Conservation (phyloP, 2,113 vertebrate genomes). For the Tragelaphus imberbis region DNA sequence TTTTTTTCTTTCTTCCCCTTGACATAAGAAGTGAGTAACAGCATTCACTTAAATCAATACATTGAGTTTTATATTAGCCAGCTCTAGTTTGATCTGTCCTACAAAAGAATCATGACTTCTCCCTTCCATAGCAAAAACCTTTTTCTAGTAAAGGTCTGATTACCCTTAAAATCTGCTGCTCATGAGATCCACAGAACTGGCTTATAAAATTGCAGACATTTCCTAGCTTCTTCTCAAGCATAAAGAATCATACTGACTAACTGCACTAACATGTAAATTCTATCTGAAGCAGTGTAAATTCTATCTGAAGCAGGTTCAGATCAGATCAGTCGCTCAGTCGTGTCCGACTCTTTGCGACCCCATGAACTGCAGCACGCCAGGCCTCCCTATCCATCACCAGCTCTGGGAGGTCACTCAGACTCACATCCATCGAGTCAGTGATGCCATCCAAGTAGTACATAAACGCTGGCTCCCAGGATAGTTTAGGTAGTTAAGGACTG, state of each 20-base stretch:
- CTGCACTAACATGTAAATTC: neutral
- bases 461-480: neutral
- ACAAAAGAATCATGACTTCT: neutral
- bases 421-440: no score
- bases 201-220: neutral
- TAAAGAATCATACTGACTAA: neutral
- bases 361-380: no score
- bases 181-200: neutral
- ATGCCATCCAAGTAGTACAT: no score
- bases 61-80: neutral
- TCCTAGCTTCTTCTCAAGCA: neutral
- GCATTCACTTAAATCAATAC: neutral
- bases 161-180: neutral
- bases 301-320: no score
- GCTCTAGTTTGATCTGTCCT: neutral
- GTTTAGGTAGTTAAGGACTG: neutral
- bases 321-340: no score
- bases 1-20: neutral
- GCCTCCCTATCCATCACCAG: no score
- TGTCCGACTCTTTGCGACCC: no score
- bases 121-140: neutral
- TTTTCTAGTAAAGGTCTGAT: conserved; percentile 14
- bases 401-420: no score
- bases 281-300: neutral
- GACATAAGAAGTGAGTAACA: neutral